Evolutionary conservation across 2,888 invertebrate species (phyloP).

Genomic region (Bimastos eiseni): DNA sequence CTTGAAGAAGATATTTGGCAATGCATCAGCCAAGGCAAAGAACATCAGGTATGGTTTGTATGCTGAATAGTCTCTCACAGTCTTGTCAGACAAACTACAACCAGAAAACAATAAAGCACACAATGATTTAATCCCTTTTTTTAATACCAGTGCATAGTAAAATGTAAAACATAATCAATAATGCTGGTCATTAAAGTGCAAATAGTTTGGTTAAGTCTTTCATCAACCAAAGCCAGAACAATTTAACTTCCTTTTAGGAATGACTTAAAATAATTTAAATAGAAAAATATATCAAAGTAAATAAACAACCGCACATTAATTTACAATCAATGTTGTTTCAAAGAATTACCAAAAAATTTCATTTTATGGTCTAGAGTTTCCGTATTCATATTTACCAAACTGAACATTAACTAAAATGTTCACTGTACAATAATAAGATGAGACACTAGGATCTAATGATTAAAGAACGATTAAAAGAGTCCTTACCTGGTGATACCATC

Average conservation of each 20-base stretch:
- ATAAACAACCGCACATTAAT: not conserved
- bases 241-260: not conserved
- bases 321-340: slow-evolving; percentile 5
- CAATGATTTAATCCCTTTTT: no score
- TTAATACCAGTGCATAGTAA: no score
- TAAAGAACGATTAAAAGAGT: not conserved
- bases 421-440: not conserved
- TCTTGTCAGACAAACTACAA: slow-evolving; percentile 54
- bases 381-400: not conserved
- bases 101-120: not conserved
- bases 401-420: not conserved
- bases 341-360: no score
- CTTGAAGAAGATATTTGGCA: slow-evolving; percentile 85
- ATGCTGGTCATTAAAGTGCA: no score
- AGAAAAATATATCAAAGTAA: not conserved
- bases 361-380: not conserved
- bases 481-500: slow-evolving; percentile 64
- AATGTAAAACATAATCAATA: no score
- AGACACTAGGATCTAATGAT: not conserved
- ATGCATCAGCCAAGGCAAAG: slow-evolving; percentile 80
- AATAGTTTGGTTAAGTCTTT: not conserved
- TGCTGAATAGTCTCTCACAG: slow-evolving; percentile 70
- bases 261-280: not conserved
- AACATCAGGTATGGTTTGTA: slow-evolving; percentile 86
- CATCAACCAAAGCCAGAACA: not conserved